phyloP scores from a whole-genome alignment of 2,888 invertebrate genomes.

The Agriopis marginaria region DNA sequence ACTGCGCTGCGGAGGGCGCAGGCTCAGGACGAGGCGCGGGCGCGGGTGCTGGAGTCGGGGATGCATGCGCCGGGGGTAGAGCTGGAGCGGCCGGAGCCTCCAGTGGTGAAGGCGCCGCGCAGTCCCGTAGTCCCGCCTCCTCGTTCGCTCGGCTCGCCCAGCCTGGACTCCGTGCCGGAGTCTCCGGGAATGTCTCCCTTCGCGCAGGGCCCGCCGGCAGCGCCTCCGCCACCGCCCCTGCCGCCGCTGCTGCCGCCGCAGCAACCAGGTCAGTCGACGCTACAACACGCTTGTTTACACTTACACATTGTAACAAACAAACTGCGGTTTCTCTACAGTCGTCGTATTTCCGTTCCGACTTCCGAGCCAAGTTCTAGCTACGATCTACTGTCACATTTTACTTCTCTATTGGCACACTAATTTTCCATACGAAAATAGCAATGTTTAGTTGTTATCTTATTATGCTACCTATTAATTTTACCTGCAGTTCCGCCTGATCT shows the following conservation, averaged over 20 bases:
- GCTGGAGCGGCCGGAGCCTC: conserved; percentile 80
- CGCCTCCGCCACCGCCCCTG: conserved; percentile 62
- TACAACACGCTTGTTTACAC: conserved; percentile 6
- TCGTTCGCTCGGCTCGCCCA: conserved; percentile 73
- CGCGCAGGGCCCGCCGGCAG: conserved; percentile 83
- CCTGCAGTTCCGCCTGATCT: no score
- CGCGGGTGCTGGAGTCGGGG: conserved; percentile 77
- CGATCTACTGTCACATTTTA: neutral
- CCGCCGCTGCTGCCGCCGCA: conserved; percentile 81
- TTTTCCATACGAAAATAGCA: no score
- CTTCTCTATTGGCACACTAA: no score
- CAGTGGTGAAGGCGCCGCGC: conserved; percentile 77
- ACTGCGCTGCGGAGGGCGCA: conserved; percentile 94
- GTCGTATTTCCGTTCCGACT: neutral
- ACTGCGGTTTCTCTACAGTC: neutral
- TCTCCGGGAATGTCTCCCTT: conserved; percentile 78
- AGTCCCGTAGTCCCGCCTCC: conserved; percentile 71
- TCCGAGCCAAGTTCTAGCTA: neutral
- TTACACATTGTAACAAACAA: conserved; percentile 9
- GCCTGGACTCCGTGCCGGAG: conserved; percentile 77
- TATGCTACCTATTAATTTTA: no score
- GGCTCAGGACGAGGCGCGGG: conserved; percentile 92
- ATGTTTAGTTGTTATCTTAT: no score
- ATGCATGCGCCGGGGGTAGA: conserved; percentile 72
- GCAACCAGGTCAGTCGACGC: conserved; percentile 75